A percentile compares a stretch with the other conserved stretches of the same genome.
Conservation (phyloP, 1,140 invertebrate genomes). For the Microplitis mediator region DNA sequence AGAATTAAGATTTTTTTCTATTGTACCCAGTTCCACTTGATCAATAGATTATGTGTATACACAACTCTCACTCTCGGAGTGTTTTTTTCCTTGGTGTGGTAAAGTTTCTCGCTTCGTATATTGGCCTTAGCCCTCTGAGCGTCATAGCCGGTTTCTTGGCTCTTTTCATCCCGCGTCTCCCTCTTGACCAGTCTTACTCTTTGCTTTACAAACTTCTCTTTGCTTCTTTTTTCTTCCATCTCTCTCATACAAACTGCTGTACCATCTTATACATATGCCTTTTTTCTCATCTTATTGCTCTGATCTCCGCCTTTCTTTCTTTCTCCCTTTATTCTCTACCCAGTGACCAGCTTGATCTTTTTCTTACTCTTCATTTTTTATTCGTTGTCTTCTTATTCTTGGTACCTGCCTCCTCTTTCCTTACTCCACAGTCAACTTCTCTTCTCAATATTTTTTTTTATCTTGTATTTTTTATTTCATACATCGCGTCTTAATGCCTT, state of each 20-base stretch:
- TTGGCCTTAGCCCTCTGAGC: constrained; percentile 25
- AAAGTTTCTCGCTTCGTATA: constrained; percentile 8
- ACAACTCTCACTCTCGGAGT: constrained; percentile 14
- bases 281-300: constrained; percentile 25
- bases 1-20: too few species aligned
- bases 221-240: constrained; percentile 22
- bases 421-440: not conserved
- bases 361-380: constrained; percentile 9
- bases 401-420: not conserved
- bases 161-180: constrained; percentile 29
- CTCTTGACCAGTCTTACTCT: constrained; percentile 8
- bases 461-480: not conserved
- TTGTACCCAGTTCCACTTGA: not conserved
- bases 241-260: too few species aligned
- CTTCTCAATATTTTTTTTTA: not conserved
- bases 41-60: not conserved
- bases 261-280: constrained; percentile 17
- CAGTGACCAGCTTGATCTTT: not conserved
- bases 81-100: constrained; percentile 14
- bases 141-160: constrained; percentile 19
- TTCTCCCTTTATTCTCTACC: constrained; percentile 18
- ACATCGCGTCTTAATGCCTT: not conserved
- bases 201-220: constrained; percentile 1
- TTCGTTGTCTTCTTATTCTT: constrained; percentile 1
- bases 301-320: constrained; percentile 19